Percentiles rank a stretch among this genome's conserved stretches.
phyloP scores from a whole-genome alignment of 1,140 invertebrate genomes.

The Pseudomyrmex dendroicus region DNA sequence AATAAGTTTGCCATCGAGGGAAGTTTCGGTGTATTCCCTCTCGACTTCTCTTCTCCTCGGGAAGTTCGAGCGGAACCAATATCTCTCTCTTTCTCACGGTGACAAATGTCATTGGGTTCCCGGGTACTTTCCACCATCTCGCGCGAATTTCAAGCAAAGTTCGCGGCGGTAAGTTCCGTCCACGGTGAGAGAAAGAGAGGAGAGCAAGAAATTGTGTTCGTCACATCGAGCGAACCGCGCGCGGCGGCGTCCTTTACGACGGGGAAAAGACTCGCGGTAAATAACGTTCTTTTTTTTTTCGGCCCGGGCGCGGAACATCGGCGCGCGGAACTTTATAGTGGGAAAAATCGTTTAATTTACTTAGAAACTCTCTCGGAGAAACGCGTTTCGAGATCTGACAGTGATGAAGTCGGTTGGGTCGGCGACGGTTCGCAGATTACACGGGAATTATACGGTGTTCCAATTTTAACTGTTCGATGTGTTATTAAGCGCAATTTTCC shows the following conservation, averaged over 20 bases:
- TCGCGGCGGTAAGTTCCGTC: slow-evolving; percentile 33
- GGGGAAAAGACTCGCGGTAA: slow-evolving; percentile 14
- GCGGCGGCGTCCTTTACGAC: background rate
- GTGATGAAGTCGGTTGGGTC: background rate
- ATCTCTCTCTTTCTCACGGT: slow-evolving; percentile 36
- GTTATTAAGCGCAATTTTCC: background rate
- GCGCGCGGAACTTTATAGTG: slow-evolving; percentile 22
- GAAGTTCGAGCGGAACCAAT: slow-evolving; percentile 60
- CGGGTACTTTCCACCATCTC: background rate
- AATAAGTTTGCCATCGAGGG: background rate
- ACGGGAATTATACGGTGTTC: slow-evolving; percentile 14
- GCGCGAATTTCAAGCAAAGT: slow-evolving; percentile 33
- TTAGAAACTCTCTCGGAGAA: slow-evolving; percentile 12
- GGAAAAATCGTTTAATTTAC: slow-evolving; percentile 45
- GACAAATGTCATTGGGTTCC: slow-evolving; percentile 63
- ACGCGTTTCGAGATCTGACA: background rate
- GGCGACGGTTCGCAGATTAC: background rate
- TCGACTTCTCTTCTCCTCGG: background rate
- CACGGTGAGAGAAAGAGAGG: background rate
- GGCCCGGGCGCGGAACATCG: background rate
- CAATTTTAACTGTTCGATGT: background rate
- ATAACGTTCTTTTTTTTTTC: slow-evolving; percentile 26
- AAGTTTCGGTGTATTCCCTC: slow-evolving; percentile 12
- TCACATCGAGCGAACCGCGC: background rate
- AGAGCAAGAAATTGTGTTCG: slow-evolving; percentile 28